Base-by-base conservation (phyloP, 2,888 invertebrate genomes). In the Coecobrya sp. region DNA sequence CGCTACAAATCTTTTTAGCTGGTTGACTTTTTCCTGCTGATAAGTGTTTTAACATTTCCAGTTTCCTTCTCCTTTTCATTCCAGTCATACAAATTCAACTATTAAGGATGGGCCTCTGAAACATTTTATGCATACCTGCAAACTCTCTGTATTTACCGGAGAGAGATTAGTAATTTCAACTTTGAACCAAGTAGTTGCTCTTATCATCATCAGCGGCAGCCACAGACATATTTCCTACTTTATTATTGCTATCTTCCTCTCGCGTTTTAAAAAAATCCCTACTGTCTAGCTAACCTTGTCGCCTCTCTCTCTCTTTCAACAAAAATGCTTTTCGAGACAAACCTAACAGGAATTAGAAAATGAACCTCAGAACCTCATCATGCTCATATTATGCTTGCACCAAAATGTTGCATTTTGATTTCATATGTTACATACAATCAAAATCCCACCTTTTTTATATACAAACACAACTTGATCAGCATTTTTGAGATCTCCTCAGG, bases 401-500 rank as follows among this genome's bases (percentile, higher is more conserved):
- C 49, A 49, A 49, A 45, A 73, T 19, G 70, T 76, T 49, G 79
- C 52, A 55, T 27, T 55, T 79, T 55, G 25, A 13, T 52, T 79
- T 79, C 7, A 70, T 65, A 27, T 27, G 73, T 11, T 22, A 22
- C 73, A 30, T 36, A 68, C 16, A 76, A 45, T 25, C 49, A 13
- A 49, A 76, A 25, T 76, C 76, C 49, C 49, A 76, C 45, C 76
- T 45, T 49, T 3, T 45, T n/a, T 30, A 1, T 19, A 1, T 25
- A 42, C 27, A 73, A 19, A 73, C 0, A 49, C 45, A 85, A 62
- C 42, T 42, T 82, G 81, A 13, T 52, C 25, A 81, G 59, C 30
- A 82, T n/a, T 82, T 82, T 73, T 73, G 1, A 86, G 87, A 76
- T 86, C 86, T 91, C 91, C 86, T 86, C 79, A 30, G 82, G 70